phyloP scores from a whole-genome alignment of 2,888 invertebrate species.

The Tachina grossa region DNA sequence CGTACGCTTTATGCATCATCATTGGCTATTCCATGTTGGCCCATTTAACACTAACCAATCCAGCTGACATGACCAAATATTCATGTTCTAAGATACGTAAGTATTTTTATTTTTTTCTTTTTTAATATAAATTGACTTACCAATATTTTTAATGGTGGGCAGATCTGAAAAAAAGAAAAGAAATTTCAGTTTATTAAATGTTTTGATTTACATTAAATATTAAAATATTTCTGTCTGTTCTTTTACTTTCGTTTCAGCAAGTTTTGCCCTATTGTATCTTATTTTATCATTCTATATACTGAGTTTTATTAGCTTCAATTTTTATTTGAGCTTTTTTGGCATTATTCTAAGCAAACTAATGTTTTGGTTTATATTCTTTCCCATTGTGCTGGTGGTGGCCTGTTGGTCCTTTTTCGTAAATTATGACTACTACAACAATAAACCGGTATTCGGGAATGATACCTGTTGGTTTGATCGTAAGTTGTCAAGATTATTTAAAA shows the following conservation, averaged over 20 bases:
- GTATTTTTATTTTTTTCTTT: constrained; percentile 55
- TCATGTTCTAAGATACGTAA: constrained; percentile 77
- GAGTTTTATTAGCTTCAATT: constrained; percentile 78
- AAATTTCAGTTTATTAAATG: too few relatives aligned
- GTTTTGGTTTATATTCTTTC: constrained; percentile 79
- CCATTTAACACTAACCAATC: constrained; percentile 77
- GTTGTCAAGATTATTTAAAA: constrained; percentile 61
- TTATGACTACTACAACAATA: constrained; percentile 75
- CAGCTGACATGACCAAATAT: constrained; percentile 74
- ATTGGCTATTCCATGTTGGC: constrained; percentile 78
- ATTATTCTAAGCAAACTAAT: constrained; percentile 77
- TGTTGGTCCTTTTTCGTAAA: constrained; percentile 78
- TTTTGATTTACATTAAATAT: background rate
- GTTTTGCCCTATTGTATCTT: constrained; percentile 75
- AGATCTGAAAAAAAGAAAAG: background rate
- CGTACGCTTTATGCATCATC: constrained; percentile 77
- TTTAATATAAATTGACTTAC: background rate
- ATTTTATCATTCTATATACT: constrained; percentile 78
- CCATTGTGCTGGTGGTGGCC: constrained; percentile 76
- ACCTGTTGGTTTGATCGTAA: constrained; percentile 86
- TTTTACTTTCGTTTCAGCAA: constrained; percentile 72
- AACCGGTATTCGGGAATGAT: constrained; percentile 84
- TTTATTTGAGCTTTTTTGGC: constrained; percentile 78
- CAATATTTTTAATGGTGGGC: background rate
- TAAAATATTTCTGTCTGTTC: background rate